Evolutionary conservation across 1,140 invertebrate genomes (phyloP).

Genomic region (Varroa destructor): DNA sequence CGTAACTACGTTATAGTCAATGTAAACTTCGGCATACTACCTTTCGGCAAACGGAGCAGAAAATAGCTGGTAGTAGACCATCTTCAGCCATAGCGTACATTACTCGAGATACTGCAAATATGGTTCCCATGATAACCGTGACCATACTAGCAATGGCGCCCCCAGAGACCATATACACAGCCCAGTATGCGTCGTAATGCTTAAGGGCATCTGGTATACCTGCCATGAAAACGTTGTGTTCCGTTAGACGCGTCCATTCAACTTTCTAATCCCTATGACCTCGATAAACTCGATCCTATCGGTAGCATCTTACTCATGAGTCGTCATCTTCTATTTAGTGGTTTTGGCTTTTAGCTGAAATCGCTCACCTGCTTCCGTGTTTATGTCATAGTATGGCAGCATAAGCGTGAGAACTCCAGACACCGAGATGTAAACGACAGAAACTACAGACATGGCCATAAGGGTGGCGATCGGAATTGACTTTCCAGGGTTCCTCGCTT

Average conservation of each 20-base stretch:
- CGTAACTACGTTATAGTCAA: no score
- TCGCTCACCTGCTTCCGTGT: conserved; percentile 35
- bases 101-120: conserved; percentile 67
- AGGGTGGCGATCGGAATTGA: conserved; percentile 69
- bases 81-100: conserved; percentile 79
- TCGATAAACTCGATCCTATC: not conserved
- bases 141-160: conserved; percentile 81
- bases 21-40: not conserved
- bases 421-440: conserved; percentile 62
- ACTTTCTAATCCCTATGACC: not conserved
- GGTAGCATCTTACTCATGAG: not conserved
- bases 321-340: no score
- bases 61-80: conserved; percentile 58
- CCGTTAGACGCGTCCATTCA: not conserved
- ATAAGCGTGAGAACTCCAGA: conserved; percentile 66
- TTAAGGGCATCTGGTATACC: conserved; percentile 71
- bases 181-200: conserved; percentile 51
- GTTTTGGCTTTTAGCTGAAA: no score
- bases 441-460: conserved; percentile 59
- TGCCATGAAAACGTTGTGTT: conserved; percentile 40
- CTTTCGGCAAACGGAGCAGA: conserved; percentile 23
- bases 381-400: conserved; percentile 57
- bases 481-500: conserved; percentile 58
- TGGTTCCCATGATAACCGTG: conserved; percentile 60
- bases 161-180: conserved; percentile 69